phyloP scores from a whole-genome alignment of 2,797 vertebrate species.

The Cyprinella venusta region DNA sequence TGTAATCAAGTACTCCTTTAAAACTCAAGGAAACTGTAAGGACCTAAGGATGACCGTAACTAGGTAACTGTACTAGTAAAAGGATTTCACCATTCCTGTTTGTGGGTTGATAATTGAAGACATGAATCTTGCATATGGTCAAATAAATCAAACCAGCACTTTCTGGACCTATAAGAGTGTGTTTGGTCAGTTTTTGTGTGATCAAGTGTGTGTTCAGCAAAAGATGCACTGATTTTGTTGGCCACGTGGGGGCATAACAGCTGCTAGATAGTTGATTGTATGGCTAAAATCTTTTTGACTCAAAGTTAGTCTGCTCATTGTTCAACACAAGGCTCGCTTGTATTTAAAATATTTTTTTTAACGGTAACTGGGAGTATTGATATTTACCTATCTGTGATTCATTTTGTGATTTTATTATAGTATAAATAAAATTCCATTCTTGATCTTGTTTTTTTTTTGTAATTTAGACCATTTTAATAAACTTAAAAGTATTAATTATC shows the following conservation, averaged over 20 bases:
- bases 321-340: neutral
- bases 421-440: too few species aligned
- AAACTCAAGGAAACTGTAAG: slow-evolving; percentile 50
- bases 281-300: neutral
- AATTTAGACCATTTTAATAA: neutral
- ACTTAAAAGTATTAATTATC: neutral
- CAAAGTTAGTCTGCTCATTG: neutral
- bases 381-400: too few species aligned
- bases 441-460: too few species aligned
- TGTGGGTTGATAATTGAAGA: slow-evolving; percentile 62
- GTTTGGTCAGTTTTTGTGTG: neutral
- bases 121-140: slow-evolving; percentile 60
- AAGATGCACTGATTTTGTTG: neutral
- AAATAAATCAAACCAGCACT: slow-evolving; percentile 79
- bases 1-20: slow-evolving; percentile 43
- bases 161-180: slow-evolving; percentile 67
- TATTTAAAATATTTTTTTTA: neutral
- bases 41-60: slow-evolving; percentile 68
- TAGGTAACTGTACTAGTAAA: slow-evolving; percentile 60
- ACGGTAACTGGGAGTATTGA: neutral
- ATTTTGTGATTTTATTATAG: neutral
- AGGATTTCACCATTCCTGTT: slow-evolving; percentile 64
- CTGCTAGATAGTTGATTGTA: neutral
- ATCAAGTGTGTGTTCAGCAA: neutral
- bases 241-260: neutral